Evolutionary conservation across 2,113 vertebrate species (phyloP).

Genomic region (Pithys albifrons): DNA sequence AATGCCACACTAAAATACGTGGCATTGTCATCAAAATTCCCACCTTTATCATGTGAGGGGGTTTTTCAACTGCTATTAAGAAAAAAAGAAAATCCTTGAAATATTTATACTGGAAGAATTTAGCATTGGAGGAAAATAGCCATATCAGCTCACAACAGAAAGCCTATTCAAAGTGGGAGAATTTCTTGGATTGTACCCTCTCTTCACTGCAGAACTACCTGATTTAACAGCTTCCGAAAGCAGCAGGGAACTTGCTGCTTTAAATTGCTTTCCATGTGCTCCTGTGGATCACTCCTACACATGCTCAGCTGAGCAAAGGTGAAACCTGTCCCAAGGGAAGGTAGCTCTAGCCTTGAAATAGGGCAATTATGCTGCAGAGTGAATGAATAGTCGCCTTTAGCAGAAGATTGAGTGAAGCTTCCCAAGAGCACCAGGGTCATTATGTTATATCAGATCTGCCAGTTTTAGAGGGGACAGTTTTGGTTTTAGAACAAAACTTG

Average conservation of each 20-base stretch:
- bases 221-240: constrained; percentile 42
- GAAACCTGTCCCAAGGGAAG: constrained; percentile 58
- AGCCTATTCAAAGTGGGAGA: background rate
- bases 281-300: constrained; percentile 21
- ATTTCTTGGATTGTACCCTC: background rate
- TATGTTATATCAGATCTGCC: background rate
- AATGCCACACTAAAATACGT: background rate
- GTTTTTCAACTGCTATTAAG: background rate
- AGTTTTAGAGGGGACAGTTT: background rate
- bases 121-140: background rate
- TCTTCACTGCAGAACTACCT: background rate
- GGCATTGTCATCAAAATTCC: background rate
- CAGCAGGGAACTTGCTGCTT: constrained; percentile 36
- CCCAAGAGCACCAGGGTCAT: background rate
- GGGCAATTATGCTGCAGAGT: constrained; percentile 20
- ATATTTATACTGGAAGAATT: background rate
- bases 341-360: constrained; percentile 37
- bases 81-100: constrained; percentile 1
- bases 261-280: constrained; percentile 42
- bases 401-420: constrained; percentile 12
- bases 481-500: background rate
- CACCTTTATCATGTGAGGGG: background rate
- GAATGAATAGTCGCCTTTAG: background rate
- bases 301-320: constrained; percentile 42
- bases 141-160: background rate